Evolutionary conservation across 1,140 invertebrate species (phyloP).

Genomic region (Sinella curviseta): DNA sequence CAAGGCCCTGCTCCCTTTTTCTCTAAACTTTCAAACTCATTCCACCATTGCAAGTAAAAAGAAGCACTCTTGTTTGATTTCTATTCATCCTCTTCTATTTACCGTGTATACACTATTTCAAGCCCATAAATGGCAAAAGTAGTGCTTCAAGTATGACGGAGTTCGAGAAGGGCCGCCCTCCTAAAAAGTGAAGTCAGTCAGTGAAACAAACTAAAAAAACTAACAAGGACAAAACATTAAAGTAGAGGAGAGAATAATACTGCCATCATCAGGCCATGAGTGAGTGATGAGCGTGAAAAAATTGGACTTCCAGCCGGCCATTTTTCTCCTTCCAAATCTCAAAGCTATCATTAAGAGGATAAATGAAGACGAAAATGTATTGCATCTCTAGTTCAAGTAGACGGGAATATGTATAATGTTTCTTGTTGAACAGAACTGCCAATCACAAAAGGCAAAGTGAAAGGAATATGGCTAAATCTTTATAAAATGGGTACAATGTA

Average conservation of each 20-base stretch:
- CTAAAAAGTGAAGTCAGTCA: not conserved
- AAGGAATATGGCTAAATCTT: no score
- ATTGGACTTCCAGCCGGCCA: not conserved
- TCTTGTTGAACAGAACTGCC: no score
- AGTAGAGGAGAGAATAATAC: not conserved
- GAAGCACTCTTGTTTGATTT: not conserved
- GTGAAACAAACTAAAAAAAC: not conserved
- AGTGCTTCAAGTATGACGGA: no score
- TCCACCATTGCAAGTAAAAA: not conserved
- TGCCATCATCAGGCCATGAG: slow-evolving; percentile 5
- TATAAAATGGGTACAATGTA: no score
- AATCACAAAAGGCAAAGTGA: no score
- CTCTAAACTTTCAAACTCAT: not conserved
- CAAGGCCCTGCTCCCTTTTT: no score
- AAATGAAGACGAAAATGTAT: slow-evolving; percentile 1
- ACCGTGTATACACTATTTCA: no score
- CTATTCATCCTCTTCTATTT: no score
- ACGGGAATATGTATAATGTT: no score
- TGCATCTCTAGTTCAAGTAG: not conserved
- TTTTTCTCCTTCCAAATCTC: slow-evolving; percentile 14
- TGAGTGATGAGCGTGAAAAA: slow-evolving; percentile 20
- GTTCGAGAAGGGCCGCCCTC: not conserved
- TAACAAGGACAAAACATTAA: not conserved
- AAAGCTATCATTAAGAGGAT: slow-evolving; percentile 15
- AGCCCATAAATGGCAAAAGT: no score